Base-by-base conservation (phyloP, 2,797 vertebrate species). In the Octomys mimax region DNA sequence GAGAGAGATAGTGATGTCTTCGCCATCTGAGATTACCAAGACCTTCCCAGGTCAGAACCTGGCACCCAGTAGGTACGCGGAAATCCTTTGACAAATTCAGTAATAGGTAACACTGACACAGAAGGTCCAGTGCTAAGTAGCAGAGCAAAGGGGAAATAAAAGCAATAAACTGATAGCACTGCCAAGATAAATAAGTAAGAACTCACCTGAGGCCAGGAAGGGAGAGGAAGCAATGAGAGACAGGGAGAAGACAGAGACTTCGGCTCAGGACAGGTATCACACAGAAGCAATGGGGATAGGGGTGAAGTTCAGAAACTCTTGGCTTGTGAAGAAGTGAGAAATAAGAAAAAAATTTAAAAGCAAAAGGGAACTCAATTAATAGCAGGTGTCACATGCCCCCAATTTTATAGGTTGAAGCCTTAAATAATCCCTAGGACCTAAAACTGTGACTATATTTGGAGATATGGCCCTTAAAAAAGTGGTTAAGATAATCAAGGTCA, bases 61-160 rank as follows among this genome's bases (percentile, higher is more conserved):
- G 5, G 31, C 90, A 78, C 82, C 22, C 36, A 90, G 90, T 87
- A 87, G 89, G 94, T 71, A 26, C 61, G 31, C 8, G 59, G 77
- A 71, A 77, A 87, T 19, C 1, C 22, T 39, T 49, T 24, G 77
- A 59, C 19, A 39, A 70, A 28, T 62, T 61, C 33, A 87, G 39
- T 42, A 54, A 2, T 6, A 33, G 84, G 39, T 39, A 8, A 11
- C 8, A 28, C 18, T 0, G 89, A 83, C 46, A 80, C 87, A 94
- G 92, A 93, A 61, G 95, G 84, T 12, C 87, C 6, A 0, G n/a
- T 66, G 90, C 33, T 71, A 78, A 84, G 91, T 7, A 73, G 36
- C 77, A 49, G 81, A 87, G 92, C 94, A 73, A 92, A 89, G 90
- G 80, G 90, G 81, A 93, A 92, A 94, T 94, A 83, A 96, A 93